Base-by-base conservation (phyloP, 2,797 vertebrate species). In the Enteromius trimaculatus region DNA sequence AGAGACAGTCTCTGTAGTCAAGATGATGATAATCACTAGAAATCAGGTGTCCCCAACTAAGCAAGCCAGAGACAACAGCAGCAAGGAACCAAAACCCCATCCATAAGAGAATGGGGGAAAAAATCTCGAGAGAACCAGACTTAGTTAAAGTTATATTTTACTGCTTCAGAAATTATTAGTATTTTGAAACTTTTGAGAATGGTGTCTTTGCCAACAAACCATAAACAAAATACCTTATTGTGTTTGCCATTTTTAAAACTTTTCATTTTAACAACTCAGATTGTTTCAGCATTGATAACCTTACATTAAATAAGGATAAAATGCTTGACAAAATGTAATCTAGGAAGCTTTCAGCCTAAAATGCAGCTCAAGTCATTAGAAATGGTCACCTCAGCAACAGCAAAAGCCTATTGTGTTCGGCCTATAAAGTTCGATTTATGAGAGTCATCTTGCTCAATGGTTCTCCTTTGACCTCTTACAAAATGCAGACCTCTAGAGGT, bases 381-480 rank as follows among this genome's bases (percentile, higher is more conserved):
- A 80, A 80, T 16, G 39, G 23, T 62, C 6, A 6, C 39, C 69
- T 72, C 68, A 62, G 68, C 55, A 77, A 77, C 53, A 44, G 19
- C 4, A 19, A 29, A 13, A 47, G 39, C 39, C 37, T 34, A 47
- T 81, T 62, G 68, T 62, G 26, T 62, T 72, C 1, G 3, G 13
- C 26, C 19, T 60, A 34, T 62, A 62, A 72, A 47, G 39, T 72
- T 44, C 3, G 39, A 81, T 81, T 72, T 81, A 81, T 72, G 53
- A 47, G 37, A 31, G 68, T 71, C 39, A 80, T 62, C 39, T 72
- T 60, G 68, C 37, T 72, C 39, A 72, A 19, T 26, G 44, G 37
- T 62, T 71, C 39, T 60, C 37, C 55, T 81, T 72, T 81, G 53
- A 81, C 79, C 79, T 72, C 19, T 72, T 72, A n/a, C 26, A 72